Evolutionary conservation across 2,797 vertebrate genomes (phyloP).

Genomic region (Muraenolepis orangiensis): DNA sequence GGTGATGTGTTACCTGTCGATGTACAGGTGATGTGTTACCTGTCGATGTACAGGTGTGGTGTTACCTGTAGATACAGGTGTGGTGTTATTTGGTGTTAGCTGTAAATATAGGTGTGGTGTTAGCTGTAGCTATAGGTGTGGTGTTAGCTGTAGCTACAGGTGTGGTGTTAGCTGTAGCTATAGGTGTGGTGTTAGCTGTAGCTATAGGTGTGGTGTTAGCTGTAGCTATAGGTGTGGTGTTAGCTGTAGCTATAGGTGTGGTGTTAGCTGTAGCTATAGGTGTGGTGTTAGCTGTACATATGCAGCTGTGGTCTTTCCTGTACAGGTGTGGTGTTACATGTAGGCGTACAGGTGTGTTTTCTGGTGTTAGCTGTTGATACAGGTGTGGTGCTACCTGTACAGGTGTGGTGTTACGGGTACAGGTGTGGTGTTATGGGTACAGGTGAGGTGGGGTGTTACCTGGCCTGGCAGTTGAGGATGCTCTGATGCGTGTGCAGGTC

Average conservation of each 20-base stretch:
- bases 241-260: not conserved
- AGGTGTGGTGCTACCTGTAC: not conserved
- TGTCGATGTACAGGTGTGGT: not conserved
- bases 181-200: not conserved
- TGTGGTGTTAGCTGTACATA: not conserved
- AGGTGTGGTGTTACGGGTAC: not conserved
- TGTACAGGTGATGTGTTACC: not conserved
- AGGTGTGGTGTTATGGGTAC: not conserved
- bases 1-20: not conserved
- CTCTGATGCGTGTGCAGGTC: constrained; percentile 51
- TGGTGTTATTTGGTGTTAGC: no score
- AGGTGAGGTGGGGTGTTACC: constrained; percentile 25
- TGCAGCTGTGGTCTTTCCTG: not conserved
- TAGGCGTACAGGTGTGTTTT: not conserved
- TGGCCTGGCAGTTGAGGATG: constrained; percentile 40
- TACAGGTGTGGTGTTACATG: not conserved
- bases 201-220: no score
- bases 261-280: not conserved
- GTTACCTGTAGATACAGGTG: not conserved
- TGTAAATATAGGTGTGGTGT: no score
- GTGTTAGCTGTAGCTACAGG: not conserved
- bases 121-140: not conserved
- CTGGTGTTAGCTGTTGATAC: no score
- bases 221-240: no score
- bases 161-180: not conserved